Base-by-base conservation (phyloP, 2,797 vertebrate species). In the Myotis myotis region DNA sequence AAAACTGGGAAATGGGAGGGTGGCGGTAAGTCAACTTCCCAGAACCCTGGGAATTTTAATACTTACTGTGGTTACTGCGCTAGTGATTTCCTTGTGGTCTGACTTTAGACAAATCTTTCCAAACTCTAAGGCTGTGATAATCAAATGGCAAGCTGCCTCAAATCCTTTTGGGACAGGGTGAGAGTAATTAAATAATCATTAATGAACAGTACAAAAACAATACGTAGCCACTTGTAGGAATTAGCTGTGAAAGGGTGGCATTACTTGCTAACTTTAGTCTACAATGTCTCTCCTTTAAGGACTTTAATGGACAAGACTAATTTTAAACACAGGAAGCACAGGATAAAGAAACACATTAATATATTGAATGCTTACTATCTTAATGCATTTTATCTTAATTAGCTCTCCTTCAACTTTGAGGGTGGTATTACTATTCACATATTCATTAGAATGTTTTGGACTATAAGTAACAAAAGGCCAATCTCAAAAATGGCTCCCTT, bases 281-380 rank as follows among this genome's bases (percentile, higher is more conserved):
- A 82, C 17, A 86, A 11, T 8, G 8, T 79, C 49, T 96, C 8
- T 89, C 47, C 25, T 94, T 96, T 55, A 70, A 70, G 94, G 70
- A 22, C 15, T 74, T 82, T 82, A 95, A 53, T 51, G n/a, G 5
- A 33, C 13, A 88, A 87, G n/a, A 5, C 2, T 44, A 64, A 76
- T 10, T 96, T 92, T 94, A 92, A 94, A 81, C 12, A 76, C 62
- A 72, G 1, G 49, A 86, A 74, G 22, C 38, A 72, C 6, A 80
- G 17, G 49, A 78, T 78, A 78, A 81, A 87, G 11, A 81, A 81
- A 91, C 68, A 62, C 20, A 90, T 60, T 72, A 16, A 62, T 33
- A 72, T 36, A 86, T 23, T 49, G n/a, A 62, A n/a, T 94, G 20
- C 17, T 79, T 79, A 38, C 22, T 83, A 55, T 38, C 22, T 36